Evolutionary conservation across 23 tunicate genomes (phyloP).

Genomic region (Styela plicata): DNA sequence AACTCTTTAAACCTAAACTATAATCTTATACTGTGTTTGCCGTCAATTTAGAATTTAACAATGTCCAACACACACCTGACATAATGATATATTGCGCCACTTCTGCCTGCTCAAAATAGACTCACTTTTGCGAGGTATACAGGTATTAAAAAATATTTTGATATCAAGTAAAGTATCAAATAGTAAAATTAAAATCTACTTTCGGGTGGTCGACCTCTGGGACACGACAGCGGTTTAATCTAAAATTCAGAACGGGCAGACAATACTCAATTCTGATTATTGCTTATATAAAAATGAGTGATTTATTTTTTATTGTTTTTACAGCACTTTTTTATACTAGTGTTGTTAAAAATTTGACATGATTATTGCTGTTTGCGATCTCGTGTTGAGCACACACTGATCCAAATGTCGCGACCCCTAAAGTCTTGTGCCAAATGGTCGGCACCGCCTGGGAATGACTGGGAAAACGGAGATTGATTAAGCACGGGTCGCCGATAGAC

Average conservation of each 20-base stretch:
- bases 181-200: no score
- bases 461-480: no score
- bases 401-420: neutral
- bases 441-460: no score
- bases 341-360: neutral
- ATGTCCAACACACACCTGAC: neutral
- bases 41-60: slow-evolving; percentile 21
- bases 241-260: neutral
- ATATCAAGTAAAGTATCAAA: neutral
- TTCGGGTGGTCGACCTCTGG: neutral
- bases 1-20: neutral
- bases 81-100: neutral
- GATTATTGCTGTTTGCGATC: neutral
- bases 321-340: neutral
- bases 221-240: neutral
- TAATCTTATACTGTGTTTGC: slow-evolving; percentile 14
- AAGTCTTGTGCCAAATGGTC: neutral
- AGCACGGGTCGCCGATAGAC: no score
- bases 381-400: neutral
- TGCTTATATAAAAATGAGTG: neutral
- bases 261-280: neutral
- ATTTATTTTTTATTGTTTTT: neutral
- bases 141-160: neutral
- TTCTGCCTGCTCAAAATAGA: neutral
- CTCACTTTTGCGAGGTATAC: neutral